These are phyloP conservation scores for Heliocidaris erythrogramma DNA, from an alignment of 35 echinoderm and acorn worm species.

Conservation along the genomic window DNA sequence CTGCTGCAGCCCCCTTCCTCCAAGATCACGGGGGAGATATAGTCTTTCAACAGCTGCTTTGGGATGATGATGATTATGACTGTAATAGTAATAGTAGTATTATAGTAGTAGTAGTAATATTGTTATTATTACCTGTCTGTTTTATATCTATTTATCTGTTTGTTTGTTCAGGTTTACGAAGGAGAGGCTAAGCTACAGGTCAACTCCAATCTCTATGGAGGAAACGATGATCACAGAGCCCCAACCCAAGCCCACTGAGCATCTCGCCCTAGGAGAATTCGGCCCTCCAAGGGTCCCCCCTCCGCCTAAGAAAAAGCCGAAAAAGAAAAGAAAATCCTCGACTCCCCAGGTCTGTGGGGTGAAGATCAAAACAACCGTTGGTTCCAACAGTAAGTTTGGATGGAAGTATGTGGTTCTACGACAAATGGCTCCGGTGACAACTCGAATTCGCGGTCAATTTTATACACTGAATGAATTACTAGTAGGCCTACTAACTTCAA, in stretches of 20 bases:
- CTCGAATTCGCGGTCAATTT: no score
- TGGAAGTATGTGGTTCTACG: background rate
- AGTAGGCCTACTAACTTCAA: no score
- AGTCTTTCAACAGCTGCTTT: no score
- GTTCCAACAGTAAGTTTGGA: conserved; percentile 60
- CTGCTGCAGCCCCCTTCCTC: no score
- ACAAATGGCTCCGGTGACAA: no score
- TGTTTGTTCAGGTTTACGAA: background rate
- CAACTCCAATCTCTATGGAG: background rate
- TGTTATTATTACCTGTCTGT: background rate
- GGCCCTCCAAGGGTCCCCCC: conserved; percentile 25
- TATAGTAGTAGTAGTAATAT: no score
- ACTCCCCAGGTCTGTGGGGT: conserved; percentile 83
- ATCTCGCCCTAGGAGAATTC: conserved; percentile 11
- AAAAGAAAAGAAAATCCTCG: conserved; percentile 60
- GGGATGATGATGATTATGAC: no score
- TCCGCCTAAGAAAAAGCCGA: conserved; percentile 57
- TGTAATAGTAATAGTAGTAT: no score
- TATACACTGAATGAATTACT: no score
- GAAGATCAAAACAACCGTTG: conserved; percentile 85
- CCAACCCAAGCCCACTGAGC: background rate
- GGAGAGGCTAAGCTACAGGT: background rate
- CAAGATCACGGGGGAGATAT: no score
- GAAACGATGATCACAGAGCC: background rate
- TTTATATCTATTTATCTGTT: no score